phyloP scores from a whole-genome alignment of 2,113 vertebrate species.

The Cololabis saira region DNA sequence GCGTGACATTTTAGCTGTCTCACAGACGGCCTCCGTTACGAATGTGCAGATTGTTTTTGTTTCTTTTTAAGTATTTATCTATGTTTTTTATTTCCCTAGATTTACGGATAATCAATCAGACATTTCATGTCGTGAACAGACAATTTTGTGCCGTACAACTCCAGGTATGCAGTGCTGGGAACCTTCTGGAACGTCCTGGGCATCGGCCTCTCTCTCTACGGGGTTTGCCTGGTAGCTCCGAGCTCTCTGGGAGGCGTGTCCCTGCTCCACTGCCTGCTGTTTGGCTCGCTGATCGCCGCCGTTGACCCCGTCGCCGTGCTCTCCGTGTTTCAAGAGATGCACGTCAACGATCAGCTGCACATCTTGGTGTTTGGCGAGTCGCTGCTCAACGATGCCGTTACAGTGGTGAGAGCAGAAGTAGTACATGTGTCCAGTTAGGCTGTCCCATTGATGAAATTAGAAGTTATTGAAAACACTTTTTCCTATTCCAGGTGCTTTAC shows the following conservation, averaged over 20 bases:
- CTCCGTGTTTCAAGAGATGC: constrained; percentile 88
- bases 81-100: no score
- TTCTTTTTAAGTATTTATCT: no score
- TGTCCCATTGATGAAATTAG: not conserved
- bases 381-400: constrained; percentile 84
- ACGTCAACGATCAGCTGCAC: constrained; percentile 87
- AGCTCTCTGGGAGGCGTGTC: constrained; percentile 81
- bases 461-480: not conserved
- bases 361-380: constrained; percentile 88
- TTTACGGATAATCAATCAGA: no score
- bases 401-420: constrained; percentile 76
- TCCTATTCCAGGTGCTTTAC: constrained; percentile 81
- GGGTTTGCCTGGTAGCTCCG: constrained; percentile 81
- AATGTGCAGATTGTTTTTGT: no score
- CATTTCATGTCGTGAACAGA: not conserved
- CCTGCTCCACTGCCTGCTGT: constrained; percentile 86
- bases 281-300: constrained; percentile 83
- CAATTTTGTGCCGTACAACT: not conserved
- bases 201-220: constrained; percentile 84
- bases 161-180: constrained; percentile 78
- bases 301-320: constrained; percentile 85
- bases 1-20: no score
- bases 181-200: constrained; percentile 86
- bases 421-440: not conserved
- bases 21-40: no score